Base-by-base conservation (phyloP, 2,888 invertebrate genomes). In the Monoplex corrugatus region DNA sequence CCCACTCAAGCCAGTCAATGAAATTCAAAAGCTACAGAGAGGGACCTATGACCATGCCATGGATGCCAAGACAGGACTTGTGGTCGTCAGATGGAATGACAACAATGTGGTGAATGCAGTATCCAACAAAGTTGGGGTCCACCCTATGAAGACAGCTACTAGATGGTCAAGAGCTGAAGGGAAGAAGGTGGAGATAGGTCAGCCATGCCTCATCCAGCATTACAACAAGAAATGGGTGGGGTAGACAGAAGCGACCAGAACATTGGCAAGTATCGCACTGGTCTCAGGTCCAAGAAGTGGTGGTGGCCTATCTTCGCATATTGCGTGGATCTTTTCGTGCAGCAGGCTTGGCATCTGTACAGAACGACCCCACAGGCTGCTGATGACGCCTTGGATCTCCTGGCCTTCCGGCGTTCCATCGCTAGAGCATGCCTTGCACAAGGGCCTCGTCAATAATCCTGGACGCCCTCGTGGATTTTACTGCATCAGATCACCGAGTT, bases 231-330 rank as follows among this genome's bases (percentile, higher is more conserved):
- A n/a, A n/a, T n/a, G n/a, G n/a, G n/a, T n/a, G n/a, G n/a, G n/a
- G n/a, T n/a, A n/a, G n/a, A n/a, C n/a, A n/a, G n/a, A n/a, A n/a
- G n/a, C n/a, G n/a, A n/a, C n/a, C n/a, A n/a, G n/a, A n/a, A n/a
- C n/a, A n/a, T n/a, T n/a, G n/a, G n/a, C n/a, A n/a, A 45, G 50
- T 84, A 84, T 50, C 45, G 50, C 8, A 57, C 45, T 23, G 45
- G 45, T 50, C 44, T 84, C 84, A 23, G 84, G 5, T 84, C 32
- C 44, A 84, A 84, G 16, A 84, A 84, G 45, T 50, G 86, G 43
- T 75, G 43, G 72, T 87, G 86, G 86, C 72, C 86, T 28, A 68
- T 80, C 19, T 80, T 3, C 19, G 43, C 40, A 0, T 80, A 40
- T 35, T 40, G 78, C 75, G 16, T 75, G 32, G 43, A 40, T 80